These are phyloP conservation scores for Rhinoptilus africanus DNA, from an alignment of 2,113 vertebrate species.

Conservation along the genomic window DNA sequence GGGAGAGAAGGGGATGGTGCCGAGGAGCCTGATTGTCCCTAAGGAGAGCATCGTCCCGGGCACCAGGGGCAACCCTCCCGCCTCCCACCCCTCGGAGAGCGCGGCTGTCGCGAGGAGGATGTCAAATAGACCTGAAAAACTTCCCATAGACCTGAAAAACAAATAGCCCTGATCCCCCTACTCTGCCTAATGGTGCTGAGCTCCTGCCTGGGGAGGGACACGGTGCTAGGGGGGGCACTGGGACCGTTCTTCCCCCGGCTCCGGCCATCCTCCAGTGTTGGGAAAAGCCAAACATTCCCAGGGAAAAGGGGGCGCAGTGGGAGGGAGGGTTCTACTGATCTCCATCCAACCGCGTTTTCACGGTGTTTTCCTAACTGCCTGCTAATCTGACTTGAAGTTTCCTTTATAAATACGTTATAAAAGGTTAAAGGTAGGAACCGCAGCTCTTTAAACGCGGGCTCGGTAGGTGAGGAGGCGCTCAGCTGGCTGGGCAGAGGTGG, in stretches of 20 bases:
- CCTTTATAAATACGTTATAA: neutral
- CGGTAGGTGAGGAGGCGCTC: neutral
- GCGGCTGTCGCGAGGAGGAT: neutral
- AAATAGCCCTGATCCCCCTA: accelerated
- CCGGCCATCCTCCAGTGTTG: neutral
- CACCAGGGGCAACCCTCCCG: neutral
- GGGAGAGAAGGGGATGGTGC: neutral
- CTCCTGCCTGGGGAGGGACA: neutral
- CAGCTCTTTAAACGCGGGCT: neutral
- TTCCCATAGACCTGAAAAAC: no score
- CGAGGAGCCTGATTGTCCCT: neutral
- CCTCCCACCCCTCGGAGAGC: neutral
- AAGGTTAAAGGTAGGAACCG: neutral
- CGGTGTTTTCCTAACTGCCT: neutral
- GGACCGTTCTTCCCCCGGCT: neutral
- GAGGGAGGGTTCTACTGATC: neutral
- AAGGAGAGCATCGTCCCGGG: neutral
- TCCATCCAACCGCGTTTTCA: neutral
- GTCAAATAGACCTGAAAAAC: neutral
- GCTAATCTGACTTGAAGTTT: neutral
- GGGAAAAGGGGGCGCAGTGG: neutral
- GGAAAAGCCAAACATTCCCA: neutral
- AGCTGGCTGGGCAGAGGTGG: accelerated
- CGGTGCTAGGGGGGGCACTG: neutral
- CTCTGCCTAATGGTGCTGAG: accelerated